These are phyloP conservation scores for Mantis religiosa DNA, from an alignment of 2,888 invertebrate genomes.

Conservation along the genomic window DNA sequence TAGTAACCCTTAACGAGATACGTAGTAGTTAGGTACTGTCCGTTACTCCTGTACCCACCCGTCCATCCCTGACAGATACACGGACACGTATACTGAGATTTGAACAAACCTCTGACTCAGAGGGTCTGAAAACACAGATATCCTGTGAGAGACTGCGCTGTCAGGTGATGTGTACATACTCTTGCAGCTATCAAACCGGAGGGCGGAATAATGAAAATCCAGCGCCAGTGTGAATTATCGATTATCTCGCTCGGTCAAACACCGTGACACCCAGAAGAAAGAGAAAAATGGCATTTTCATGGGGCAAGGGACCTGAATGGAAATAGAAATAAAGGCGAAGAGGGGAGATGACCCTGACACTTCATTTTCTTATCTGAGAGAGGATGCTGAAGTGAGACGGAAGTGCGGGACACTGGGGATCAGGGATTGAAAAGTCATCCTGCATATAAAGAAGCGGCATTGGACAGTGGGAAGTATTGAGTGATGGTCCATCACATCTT, in stretches of 20 bases:
- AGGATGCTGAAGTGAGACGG: background rate
- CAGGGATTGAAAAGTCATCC: background rate
- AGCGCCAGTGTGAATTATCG: background rate
- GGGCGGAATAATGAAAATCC: background rate
- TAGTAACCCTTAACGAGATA: no score
- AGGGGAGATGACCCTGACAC: slow-evolving; percentile 15
- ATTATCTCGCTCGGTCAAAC: background rate
- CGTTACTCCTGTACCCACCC: no score
- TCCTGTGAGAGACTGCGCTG: background rate
- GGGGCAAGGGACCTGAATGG: slow-evolving; percentile 10
- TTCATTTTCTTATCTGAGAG: slow-evolving; percentile 18
- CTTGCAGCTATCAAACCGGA: background rate
- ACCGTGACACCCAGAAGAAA: background rate
- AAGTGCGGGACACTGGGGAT: background rate
- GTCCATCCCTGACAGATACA: no score
- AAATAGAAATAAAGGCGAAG: slow-evolving; percentile 3
- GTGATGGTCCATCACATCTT: background rate
- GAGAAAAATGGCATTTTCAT: slow-evolving; percentile 19
- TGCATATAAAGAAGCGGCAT: background rate
- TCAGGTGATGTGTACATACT: background rate
- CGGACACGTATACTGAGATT: no score
- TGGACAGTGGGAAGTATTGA: background rate
- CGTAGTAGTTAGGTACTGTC: no score
- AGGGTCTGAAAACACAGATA: no score
- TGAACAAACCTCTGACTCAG: no score